A percentile compares a stretch with the other conserved stretches of the same genome.
These are phyloP conservation scores for Psettodes erumei DNA, from an alignment of 2,113 vertebrate genomes.

Conservation along the genomic window DNA sequence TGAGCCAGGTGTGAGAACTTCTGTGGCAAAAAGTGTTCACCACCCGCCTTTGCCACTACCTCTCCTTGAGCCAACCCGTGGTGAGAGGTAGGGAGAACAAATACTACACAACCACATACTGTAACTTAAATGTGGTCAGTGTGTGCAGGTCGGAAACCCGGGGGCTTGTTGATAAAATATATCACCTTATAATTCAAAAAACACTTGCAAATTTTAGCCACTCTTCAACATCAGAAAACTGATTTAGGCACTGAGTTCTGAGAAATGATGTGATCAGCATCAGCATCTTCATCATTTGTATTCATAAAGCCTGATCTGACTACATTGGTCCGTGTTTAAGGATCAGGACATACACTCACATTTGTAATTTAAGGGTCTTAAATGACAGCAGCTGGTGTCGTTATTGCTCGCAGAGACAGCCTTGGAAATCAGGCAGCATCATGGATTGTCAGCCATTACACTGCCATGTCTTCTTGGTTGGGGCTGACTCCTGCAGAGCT, in stretches of 20 bases:
- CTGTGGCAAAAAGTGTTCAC: not conserved
- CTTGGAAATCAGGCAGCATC: conserved; percentile 27
- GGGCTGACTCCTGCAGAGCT: conserved; percentile 16
- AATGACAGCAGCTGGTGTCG: conserved; percentile 21
- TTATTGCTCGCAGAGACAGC: conserved; percentile 1
- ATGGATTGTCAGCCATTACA: conserved; percentile 8
- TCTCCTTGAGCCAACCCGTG: conserved; percentile 30
- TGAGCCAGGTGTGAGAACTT: not conserved
- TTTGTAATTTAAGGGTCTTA: conserved; percentile 12
- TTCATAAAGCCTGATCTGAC: conserved; percentile 6
- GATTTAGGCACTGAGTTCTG: conserved; percentile 59
- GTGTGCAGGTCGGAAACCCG: conserved; percentile 10
- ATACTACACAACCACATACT: not conserved
- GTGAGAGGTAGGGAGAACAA: conserved; percentile 61
- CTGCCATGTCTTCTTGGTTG: conserved; percentile 15
- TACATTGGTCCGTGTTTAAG: conserved; percentile 31
- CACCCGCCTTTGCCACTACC: conserved; percentile 5
- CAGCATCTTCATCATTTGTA: conserved; percentile 4
- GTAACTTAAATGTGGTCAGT: conserved; percentile 8
- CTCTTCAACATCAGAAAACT: conserved; percentile 45
- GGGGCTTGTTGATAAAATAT: conserved; percentile 39
- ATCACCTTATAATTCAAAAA: conserved; percentile 29
- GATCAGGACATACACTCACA: conserved; percentile 9
- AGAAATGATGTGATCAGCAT: conserved; percentile 25
- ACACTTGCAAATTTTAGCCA: not conserved